Percentiles rank a stretch among this genome's conserved stretches.
Conservation (phyloP, 2,113 vertebrate species). For the Gnathonemus longibarbis region DNA sequence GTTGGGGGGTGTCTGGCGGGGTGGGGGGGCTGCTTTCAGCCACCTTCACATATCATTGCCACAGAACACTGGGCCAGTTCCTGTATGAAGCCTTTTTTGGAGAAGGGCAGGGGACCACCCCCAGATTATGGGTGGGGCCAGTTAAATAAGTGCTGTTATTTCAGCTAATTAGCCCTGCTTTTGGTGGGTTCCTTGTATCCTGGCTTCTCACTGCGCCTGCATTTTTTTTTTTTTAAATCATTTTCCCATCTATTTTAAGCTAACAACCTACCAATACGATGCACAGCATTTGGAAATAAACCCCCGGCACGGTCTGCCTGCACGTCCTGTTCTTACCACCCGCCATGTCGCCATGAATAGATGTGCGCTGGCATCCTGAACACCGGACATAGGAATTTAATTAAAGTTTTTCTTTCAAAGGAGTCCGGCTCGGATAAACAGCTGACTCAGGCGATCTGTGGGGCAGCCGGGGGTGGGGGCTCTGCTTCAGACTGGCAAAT, state of each 20-base stretch:
- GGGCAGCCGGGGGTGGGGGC: slow-evolving; percentile 18
- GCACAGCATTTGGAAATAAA: not conserved
- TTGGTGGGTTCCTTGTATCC: not conserved
- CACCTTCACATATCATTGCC: not conserved
- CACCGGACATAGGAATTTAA: slow-evolving; percentile 25
- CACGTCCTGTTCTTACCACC: slow-evolving; percentile 7
- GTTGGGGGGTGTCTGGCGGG: not conserved
- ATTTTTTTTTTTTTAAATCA: not conserved
- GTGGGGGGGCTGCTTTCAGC: not conserved
- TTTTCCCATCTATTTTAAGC: not conserved
- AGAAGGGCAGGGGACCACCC: not conserved
- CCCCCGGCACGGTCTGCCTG: not conserved
- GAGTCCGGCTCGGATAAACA: slow-evolving; percentile 15
- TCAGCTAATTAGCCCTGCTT: not conserved
- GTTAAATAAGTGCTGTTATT: not conserved
- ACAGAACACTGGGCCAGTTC: not conserved
- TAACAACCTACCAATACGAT: not conserved
- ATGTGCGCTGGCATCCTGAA: slow-evolving; percentile 4
- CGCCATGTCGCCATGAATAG: slow-evolving; percentile 18
- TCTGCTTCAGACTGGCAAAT: slow-evolving; percentile 27
- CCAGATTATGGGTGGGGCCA: not conserved
- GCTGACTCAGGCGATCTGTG: not conserved
- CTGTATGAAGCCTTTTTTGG: not conserved
- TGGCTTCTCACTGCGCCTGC: not conserved
- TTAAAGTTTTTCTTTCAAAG: slow-evolving; percentile 24